A percentile compares a stretch with the other conserved stretches of the same genome.
Evolutionary conservation across 2,888 invertebrate species (phyloP).

Genomic region (Andrena dorsata): DNA sequence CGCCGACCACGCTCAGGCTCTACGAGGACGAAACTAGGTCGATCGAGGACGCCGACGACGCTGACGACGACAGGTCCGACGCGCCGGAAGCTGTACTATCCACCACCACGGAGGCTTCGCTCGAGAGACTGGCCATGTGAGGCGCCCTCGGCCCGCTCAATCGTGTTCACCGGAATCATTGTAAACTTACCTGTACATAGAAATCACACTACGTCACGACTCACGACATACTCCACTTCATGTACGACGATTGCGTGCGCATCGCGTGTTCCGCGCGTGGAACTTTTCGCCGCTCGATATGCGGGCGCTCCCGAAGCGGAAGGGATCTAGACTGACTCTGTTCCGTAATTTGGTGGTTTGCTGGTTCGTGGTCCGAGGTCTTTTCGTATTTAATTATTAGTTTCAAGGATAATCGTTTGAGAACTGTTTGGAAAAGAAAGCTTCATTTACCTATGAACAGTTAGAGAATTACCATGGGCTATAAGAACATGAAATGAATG

Average conservation of each 20-base stretch:
- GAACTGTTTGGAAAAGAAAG: no score
- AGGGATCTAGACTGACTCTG: background rate
- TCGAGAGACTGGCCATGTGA: slow-evolving; percentile 67
- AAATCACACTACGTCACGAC: slow-evolving; percentile 54
- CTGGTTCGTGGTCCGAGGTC: background rate
- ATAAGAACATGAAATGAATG: no score
- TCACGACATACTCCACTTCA: slow-evolving; percentile 49
- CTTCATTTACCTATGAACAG: no score
- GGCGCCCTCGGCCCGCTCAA: background rate
- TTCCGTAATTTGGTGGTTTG: background rate
- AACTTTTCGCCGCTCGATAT: slow-evolving; percentile 21
- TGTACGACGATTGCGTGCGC: slow-evolving; percentile 51
- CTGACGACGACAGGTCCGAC: slow-evolving; percentile 79
- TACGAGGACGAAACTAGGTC: slow-evolving; percentile 46
- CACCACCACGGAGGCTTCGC: slow-evolving; percentile 36
- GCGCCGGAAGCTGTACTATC: slow-evolving; percentile 60
- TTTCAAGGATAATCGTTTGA: no score
- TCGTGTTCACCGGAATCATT: slow-evolving; percentile 23
- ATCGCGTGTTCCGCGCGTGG: slow-evolving; percentile 21
- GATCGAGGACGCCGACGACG: slow-evolving; percentile 40
- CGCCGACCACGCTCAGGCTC: slow-evolving; percentile 31
- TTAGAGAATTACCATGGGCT: no score
- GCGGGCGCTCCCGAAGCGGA: background rate
- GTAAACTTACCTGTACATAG: slow-evolving; percentile 70
- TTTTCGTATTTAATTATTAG: no score